Conservation (phyloP, 2,888 invertebrate genomes). For the Eupelmus urozonus region DNA sequence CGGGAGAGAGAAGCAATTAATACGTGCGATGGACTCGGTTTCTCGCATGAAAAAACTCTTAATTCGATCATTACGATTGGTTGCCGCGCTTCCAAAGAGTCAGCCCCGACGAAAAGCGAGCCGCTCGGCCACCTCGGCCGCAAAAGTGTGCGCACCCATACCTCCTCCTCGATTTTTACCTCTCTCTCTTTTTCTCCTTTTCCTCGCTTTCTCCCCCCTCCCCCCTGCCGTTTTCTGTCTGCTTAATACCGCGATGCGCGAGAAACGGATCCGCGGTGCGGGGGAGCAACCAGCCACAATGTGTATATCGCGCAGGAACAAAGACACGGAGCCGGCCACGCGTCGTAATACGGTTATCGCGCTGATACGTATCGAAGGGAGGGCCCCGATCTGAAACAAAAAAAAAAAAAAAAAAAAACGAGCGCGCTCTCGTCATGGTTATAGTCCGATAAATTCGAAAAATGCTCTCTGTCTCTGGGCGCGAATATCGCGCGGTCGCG, state of each 20-base stretch:
- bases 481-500: constrained; percentile 1
- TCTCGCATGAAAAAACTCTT: constrained; percentile 48
- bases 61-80: constrained; percentile 55
- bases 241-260: background rate
- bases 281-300: background rate
- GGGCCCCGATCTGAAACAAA: background rate
- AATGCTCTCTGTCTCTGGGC: too few species aligned
- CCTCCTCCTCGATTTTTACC: constrained; percentile 9
- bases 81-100: constrained; percentile 40
- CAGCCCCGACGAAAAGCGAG: constrained; percentile 30
- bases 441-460: constrained; percentile 45
- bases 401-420: too few species aligned
- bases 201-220: constrained; percentile 16
- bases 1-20: constrained; percentile 31
- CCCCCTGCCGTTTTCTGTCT: constrained; percentile 4
- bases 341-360: background rate
- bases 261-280: background rate
- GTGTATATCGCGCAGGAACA: background rate
- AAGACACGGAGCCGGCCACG: background rate
- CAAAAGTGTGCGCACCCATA: constrained; percentile 41
- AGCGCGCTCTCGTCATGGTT: background rate
- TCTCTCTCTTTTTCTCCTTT: constrained; percentile 14
- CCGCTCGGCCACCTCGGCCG: constrained; percentile 32
- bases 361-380: background rate
- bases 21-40: constrained; percentile 32